Evolutionary conservation across 2,797 vertebrate genomes (phyloP).

Genomic region (Craterocephalus amniculus): DNA sequence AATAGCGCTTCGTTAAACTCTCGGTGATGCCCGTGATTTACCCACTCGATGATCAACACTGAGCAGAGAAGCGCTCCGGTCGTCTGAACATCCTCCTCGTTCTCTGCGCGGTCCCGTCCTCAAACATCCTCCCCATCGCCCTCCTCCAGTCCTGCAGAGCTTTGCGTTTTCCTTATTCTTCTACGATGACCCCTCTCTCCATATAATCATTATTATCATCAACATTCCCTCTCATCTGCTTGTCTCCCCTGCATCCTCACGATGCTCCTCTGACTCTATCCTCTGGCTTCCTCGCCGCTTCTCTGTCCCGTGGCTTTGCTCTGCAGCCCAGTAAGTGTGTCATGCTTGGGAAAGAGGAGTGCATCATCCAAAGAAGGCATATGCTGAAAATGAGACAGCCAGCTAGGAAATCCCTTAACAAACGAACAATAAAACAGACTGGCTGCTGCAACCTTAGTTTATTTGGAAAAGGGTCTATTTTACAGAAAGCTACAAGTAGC

Average conservation of each 20-base stretch:
- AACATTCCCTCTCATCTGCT: not conserved
- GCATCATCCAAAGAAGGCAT: constrained; percentile 43
- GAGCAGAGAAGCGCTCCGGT: constrained; percentile 19
- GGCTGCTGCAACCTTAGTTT: too few species aligned
- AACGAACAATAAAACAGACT: too few species aligned
- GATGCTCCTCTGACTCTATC: constrained; percentile 14
- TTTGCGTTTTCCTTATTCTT: not conserved
- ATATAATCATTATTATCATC: not conserved
- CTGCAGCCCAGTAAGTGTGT: constrained; percentile 65
- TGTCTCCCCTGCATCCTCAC: not conserved
- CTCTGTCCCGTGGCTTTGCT: constrained; percentile 37
- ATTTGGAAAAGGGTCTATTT: not conserved
- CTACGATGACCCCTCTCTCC: not conserved
- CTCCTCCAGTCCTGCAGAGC: constrained; percentile 22
- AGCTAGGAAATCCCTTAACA: constrained; percentile 31
- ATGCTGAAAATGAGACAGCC: constrained; percentile 16
- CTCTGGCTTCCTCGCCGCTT: not conserved
- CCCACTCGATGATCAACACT: constrained; percentile 29
- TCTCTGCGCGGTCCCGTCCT: constrained; percentile 12
- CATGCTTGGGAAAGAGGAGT: constrained; percentile 40
- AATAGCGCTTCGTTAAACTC: constrained; percentile 72
- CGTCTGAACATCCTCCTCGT: constrained; percentile 27
- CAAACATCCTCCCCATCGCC: constrained; percentile 23
- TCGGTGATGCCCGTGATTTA: constrained; percentile 45
- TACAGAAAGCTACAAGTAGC: not conserved